Percentiles rank a stretch among this genome's conserved stretches.
Evolutionary conservation across 1,140 invertebrate species (phyloP).

Genomic region (Gonatopus flavifemur): DNA sequence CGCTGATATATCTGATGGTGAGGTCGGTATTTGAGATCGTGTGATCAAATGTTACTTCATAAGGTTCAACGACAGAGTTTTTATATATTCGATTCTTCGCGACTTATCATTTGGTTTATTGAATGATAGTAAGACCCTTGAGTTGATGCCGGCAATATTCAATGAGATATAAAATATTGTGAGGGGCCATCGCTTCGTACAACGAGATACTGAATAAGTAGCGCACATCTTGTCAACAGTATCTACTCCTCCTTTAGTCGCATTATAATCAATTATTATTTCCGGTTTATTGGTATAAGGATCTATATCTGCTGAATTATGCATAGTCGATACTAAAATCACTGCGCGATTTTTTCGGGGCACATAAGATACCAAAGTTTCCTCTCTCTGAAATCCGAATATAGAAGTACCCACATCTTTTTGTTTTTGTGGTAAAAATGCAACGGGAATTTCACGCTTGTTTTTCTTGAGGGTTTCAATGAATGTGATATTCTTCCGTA

Average conservation of each 20-base stretch:
- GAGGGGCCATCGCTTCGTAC: slow-evolving; percentile 36
- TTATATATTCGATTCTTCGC: too few relatives aligned
- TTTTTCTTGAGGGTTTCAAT: background rate
- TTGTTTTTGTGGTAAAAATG: background rate
- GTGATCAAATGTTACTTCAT: too few relatives aligned
- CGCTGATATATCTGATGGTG: too few relatives aligned
- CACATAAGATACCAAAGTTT: slow-evolving; percentile 1
- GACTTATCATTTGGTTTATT: too few relatives aligned
- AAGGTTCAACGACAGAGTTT: too few relatives aligned
- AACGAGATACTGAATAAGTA: slow-evolving; percentile 33
- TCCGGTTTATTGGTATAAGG: slow-evolving; percentile 32
- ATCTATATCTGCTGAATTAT: background rate
- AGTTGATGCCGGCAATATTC: too few relatives aligned
- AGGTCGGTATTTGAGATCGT: too few relatives aligned
- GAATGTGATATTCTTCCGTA: background rate
- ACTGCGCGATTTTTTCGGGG: background rate
- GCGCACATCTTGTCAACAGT: slow-evolving; percentile 41
- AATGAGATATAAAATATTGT: slow-evolving; percentile 7
- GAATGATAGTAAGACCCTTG: too few relatives aligned
- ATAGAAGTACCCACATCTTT: background rate
- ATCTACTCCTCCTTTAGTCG: slow-evolving; percentile 47
- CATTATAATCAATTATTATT: slow-evolving; percentile 45
- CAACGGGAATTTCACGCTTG: background rate
- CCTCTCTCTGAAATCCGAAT: background rate
- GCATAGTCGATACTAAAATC: background rate